Percentiles rank a stretch among this genome's conserved stretches.
Evolutionary conservation across 2,888 invertebrate genomes (phyloP).

Genomic region (Micoletzkya japonica): DNA sequence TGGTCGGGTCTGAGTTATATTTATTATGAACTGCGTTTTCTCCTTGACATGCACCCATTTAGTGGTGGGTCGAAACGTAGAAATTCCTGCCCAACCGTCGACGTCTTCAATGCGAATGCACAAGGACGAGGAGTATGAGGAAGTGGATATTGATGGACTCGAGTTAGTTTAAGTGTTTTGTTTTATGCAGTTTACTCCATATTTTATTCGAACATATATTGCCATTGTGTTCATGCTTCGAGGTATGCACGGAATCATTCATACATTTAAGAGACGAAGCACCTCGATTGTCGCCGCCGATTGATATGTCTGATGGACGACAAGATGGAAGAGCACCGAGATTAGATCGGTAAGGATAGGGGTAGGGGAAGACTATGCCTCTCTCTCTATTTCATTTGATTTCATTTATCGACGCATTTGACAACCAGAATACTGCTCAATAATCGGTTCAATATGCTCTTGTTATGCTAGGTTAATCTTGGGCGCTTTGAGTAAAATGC

Average conservation of each 20-base stretch:
- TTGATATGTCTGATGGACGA: not conserved
- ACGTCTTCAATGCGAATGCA: slow-evolving; percentile 3
- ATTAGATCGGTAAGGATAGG: too few species aligned
- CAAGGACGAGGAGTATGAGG: slow-evolving; percentile 19
- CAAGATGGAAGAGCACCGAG: too few species aligned
- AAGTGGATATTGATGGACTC: slow-evolving; percentile 18
- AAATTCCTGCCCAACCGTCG: slow-evolving; percentile 21
- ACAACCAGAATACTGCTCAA: too few species aligned
- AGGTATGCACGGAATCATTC: too few species aligned
- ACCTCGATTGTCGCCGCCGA: slow-evolving; percentile 11
- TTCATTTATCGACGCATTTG: too few species aligned
- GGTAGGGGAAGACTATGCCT: too few species aligned
- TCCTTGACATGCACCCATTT: not conserved
- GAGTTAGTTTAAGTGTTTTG: slow-evolving; percentile 5
- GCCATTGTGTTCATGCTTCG: too few species aligned
- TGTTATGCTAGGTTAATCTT: not conserved
- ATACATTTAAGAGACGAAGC: slow-evolving; percentile 15
- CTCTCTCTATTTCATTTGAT: too few species aligned
- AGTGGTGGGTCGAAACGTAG: slow-evolving; percentile 14
- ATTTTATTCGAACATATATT: too few species aligned
- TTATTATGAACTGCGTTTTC: too few species aligned
- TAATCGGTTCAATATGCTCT: too few species aligned
- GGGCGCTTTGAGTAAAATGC: not conserved
- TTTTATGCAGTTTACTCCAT: not conserved
- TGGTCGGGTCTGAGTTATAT: too few species aligned